Evolutionary conservation across 2,113 vertebrate species (phyloP), one percentile per base, ranked within the genome.

Genomic region (Pygoscelis antarcticus): DNA sequence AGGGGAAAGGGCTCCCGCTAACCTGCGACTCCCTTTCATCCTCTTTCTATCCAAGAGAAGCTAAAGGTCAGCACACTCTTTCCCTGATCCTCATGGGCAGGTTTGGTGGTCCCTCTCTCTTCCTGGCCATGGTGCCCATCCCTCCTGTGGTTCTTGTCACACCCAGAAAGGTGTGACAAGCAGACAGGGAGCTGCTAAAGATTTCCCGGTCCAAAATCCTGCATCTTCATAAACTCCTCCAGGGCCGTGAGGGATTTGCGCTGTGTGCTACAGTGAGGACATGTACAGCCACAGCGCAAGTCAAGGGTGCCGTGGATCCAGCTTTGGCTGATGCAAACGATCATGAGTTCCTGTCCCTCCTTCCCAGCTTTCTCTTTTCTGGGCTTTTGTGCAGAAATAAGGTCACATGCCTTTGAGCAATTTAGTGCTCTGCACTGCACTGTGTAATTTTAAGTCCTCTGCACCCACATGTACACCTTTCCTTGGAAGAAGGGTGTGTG

Each of bases 301-400:
- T 75, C 96, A 94, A 62, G 57, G 27, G 23, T 49, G 58, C 62
- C 0, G 2, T 14, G 26, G 58, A 87, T 91, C 58, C 94, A 94
- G 57, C 61, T 72, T 93, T 95, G 91, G 93, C 96, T 94, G 70
- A 20, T 18, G 25, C 23, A 46, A 85, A 49, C 1, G 8, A 55
- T 94, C 91, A 93, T 57, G 78, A 91, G 84, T 55, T 95, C 55
- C 76, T 22, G 22, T 68, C 42, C 34, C 46, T 95, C 32, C 54
- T 61, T 94, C 83, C 89, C 71, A 90, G 60, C 42, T 78, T 77
- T 90, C 32, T 70, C 55, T 86, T 55, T 55, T 89, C 42, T 71
- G 77, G 42, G 40, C 30, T 79, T 83, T 84, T 52, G 52, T 64
- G 61, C 70, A 90, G 83, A 89, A 87, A 75, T 23, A 81, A 80